Evolutionary conservation across 2,113 vertebrate species (phyloP).

Genomic region (Percina caprodes): DNA sequence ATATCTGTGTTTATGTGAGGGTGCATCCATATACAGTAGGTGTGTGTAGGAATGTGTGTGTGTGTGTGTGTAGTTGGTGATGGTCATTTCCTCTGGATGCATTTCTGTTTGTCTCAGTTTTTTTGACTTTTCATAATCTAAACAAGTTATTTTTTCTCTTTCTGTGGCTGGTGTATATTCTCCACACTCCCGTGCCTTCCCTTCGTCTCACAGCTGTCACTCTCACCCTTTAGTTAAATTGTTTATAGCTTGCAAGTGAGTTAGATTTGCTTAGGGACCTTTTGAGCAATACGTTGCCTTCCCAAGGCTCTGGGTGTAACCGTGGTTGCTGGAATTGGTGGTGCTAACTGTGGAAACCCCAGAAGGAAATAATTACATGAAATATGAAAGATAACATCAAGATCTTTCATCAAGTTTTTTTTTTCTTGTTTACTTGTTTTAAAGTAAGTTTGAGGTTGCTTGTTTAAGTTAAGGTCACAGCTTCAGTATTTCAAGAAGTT

Average conservation of each 20-base stretch:
- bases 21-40: conserved; percentile 1
- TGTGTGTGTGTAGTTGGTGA: not conserved
- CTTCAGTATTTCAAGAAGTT: not conserved
- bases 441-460: not conserved
- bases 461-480: not conserved
- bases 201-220: not conserved
- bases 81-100: conserved; percentile 1
- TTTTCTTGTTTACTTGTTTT: not conserved
- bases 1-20: not conserved
- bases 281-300: conserved; percentile 61
- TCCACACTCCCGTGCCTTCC: no score
- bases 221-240: conserved; percentile 12
- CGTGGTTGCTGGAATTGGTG: conserved; percentile 48
- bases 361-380: conserved; percentile 69
- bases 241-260: conserved; percentile 50
- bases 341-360: conserved; percentile 50
- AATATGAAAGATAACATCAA: conserved; percentile 61
- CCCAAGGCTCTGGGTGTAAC: conserved; percentile 76
- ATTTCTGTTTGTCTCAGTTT: not conserved
- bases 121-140: not conserved
- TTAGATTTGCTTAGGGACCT: conserved; percentile 47
- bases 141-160: not conserved
- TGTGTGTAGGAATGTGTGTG: conserved; percentile 52
- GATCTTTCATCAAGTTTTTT: conserved; percentile 8
- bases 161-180: not conserved